Evolutionary conservation across 2,113 vertebrate genomes (phyloP), one percentile per base, ranked within the genome.

Genomic region (Rhipidura dahli): DNA sequence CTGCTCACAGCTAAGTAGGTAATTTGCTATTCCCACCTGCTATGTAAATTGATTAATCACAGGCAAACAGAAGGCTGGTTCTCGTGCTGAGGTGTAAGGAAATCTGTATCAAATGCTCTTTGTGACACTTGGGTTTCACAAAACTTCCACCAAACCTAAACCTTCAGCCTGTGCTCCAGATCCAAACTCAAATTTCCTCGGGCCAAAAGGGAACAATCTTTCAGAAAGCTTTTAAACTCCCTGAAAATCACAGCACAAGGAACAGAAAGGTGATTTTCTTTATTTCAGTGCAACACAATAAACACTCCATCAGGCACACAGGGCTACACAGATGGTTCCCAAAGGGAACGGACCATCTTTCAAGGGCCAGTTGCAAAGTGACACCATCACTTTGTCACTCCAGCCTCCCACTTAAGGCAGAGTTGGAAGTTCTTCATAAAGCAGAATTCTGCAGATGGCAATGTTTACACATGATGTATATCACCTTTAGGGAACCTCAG

Each of bases 371-470:
- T 95, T 93, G 93, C 57, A 54, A 61, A 97, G 80, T 96, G 96
- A 96, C 96, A 96, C 88, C 61, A 81, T 78, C 94, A 79, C 83
- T 97, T 96, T 95, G 92, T 97, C 94, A 95, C 89, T 90, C 80
- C 88, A 87, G 80, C 65, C 75, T 94, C 86, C 86, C 92, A 92
- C 89, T 89, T 88, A 39, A 71, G 27, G 61, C 72, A 64, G 72
- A 92, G 64, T 53, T 65, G 40, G 64, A 96, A 89, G 61, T 84
- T 75, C 88, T 89, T 90, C 37, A 60, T 31, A 35, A 90, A 94
- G 88, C 16, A 88, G 65, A 60, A 16, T 64, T 94, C 88, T 65
- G 90, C 96, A 96, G 94, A 95, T 93, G 96, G 93, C 86, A 89
- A 93, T 6, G 0, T 84, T 87, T 90, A 77, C 72, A 81, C 28